Evolutionary conservation across 2,888 invertebrate genomes (phyloP).

Genomic region (Meloe dianella): DNA sequence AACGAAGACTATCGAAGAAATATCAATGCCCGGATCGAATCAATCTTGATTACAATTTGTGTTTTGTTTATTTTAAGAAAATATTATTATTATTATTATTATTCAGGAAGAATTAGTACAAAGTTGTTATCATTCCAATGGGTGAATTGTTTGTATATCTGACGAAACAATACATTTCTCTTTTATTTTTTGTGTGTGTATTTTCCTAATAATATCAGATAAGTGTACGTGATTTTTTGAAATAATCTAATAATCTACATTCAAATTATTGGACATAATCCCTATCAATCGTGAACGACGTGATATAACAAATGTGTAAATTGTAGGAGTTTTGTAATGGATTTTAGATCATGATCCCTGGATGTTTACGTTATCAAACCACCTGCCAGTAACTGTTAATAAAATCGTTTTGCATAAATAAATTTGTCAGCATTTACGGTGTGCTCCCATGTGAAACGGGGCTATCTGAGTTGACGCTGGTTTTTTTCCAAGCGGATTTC

Average conservation of each 20-base stretch:
- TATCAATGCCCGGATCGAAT: slow-evolving; percentile 15
- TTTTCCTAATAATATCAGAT: not conserved
- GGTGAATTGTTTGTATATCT: not conserved
- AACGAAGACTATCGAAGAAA: slow-evolving; percentile 21
- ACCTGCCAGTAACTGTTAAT: not conserved
- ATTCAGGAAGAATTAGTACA: not conserved
- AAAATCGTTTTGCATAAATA: not conserved
- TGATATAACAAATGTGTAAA: slow-evolving; percentile 4
- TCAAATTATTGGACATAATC: not conserved
- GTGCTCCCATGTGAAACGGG: no score
- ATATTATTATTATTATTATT: not conserved
- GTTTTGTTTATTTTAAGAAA: not conserved
- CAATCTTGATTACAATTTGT: not conserved
- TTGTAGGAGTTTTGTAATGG: not conserved
- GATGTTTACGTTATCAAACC: not conserved
- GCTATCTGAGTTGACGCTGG: not conserved
- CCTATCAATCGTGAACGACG: not conserved
- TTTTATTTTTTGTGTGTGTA: not conserved
- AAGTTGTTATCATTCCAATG: not conserved
- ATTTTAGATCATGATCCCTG: not conserved
- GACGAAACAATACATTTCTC: not conserved
- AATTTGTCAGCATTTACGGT: not conserved
- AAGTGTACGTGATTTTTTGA: not conserved
- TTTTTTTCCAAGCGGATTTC: not conserved
- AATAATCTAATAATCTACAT: not conserved